Evolutionary conservation across 2,888 invertebrate species (phyloP).

Genomic region (Callyntrura sp.): DNA sequence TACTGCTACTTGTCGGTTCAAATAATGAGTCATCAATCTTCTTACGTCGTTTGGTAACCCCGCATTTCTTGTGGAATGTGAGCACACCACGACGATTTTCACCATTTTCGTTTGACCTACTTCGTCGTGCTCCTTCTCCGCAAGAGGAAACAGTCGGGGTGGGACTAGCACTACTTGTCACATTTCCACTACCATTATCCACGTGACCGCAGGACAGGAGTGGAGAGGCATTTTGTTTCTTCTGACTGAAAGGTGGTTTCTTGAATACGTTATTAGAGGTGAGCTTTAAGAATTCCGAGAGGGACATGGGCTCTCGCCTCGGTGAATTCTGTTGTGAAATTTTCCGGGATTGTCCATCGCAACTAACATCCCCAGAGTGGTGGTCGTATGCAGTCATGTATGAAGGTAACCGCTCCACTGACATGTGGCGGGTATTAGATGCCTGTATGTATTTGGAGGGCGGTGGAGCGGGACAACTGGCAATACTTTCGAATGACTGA

Average conservation of each 20-base stretch:
- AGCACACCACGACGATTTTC: slow-evolving; percentile 42
- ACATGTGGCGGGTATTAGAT: slow-evolving; percentile 29
- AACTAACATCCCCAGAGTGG: neutral
- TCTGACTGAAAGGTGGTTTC: neutral
- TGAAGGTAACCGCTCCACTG: slow-evolving; percentile 22
- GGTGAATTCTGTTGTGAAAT: neutral
- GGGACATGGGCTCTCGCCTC: slow-evolving; percentile 59
- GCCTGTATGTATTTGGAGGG: slow-evolving; percentile 40
- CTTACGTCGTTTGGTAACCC: slow-evolving; percentile 64
- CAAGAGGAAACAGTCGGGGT: slow-evolving; percentile 48
- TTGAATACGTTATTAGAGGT: slow-evolving; percentile 54
- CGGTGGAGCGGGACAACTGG: slow-evolving; percentile 41
- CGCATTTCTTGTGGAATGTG: slow-evolving; percentile 71
- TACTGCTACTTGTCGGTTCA: slow-evolving; percentile 45
- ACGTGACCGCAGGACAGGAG: neutral
- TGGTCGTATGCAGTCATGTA: neutral
- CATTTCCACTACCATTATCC: neutral
- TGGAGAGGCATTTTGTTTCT: slow-evolving; percentile 4
- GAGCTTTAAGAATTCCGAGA: slow-evolving; percentile 67
- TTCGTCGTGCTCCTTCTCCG: slow-evolving; percentile 33
- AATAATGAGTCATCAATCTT: slow-evolving; percentile 75
- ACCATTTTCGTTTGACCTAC: slow-evolving; percentile 43
- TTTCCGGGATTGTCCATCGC: neutral
- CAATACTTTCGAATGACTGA: slow-evolving; percentile 61
- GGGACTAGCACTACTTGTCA: slow-evolving; percentile 34